Conservation (phyloP, 2,888 invertebrate genomes). For the Macrophya annulata region DNA sequence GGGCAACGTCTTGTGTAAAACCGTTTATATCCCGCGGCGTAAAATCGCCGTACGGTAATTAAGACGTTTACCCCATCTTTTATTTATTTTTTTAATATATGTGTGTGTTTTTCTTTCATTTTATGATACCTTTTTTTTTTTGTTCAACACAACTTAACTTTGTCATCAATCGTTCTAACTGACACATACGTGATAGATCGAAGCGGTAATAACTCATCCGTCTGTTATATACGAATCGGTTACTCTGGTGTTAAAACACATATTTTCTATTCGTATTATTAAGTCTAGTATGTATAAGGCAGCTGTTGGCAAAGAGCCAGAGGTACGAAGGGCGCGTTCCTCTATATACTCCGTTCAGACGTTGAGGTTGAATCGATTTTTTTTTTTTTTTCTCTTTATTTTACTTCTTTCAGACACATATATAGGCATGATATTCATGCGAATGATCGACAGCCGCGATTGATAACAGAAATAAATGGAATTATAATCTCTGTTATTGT, state of each 20-base stretch:
- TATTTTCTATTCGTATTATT: not conserved
- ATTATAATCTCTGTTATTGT: not conserved
- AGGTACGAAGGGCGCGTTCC: conserved; percentile 21
- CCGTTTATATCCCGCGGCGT: not conserved
- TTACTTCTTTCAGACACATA: not conserved
- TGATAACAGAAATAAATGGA: not conserved
- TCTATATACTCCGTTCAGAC: not conserved
- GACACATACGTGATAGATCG: conserved; percentile 16
- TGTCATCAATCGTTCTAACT: not conserved
- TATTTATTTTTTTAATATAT: not conserved
- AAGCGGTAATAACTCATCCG: conserved; percentile 10
- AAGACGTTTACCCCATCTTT: not conserved
- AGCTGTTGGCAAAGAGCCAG: conserved; percentile 33
- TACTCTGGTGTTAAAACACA: not conserved
- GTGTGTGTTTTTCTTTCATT: not conserved
- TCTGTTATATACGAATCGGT: not conserved
- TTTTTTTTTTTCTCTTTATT: not conserved
- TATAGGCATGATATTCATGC: not conserved
- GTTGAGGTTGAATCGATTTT: conserved; percentile 1
- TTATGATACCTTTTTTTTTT: not conserved
- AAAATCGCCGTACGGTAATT: conserved; percentile 5
- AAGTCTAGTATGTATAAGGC: not conserved
- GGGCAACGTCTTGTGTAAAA: not conserved
- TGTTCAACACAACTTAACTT: not conserved
- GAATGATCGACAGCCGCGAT: not conserved